Base-by-base conservation (phyloP, 2,797 vertebrate genomes). In the Micropoecilia bifurca region DNA sequence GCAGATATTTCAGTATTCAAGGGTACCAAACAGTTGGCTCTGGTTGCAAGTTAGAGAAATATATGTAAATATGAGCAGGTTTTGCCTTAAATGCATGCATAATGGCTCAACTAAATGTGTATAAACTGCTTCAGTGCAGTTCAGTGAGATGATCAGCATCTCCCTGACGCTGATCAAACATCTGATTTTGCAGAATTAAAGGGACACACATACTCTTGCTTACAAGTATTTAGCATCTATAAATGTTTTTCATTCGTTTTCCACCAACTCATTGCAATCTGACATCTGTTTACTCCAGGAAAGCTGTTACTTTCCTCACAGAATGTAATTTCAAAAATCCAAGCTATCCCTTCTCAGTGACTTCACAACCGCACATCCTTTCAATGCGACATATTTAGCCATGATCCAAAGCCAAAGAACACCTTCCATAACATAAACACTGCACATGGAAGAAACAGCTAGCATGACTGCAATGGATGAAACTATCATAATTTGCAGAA, bases 261-360 rank as follows among this genome's bases (percentile, higher is more conserved):
- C 59, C n/a, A 63, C 59, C 59, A 63, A 63, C 13, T 63, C 30
- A 63, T 63, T 33, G 30, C 59, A 63, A 63, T 63, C 59, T 63
- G 59, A 63, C 16, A 63, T 63, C 30, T 20, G 16, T 63, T 2
- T 63, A 33, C 30, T 63, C 30, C 30, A 36, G 30, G 30, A 33
- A 36, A 36, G 18, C 59, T 8, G 30, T 36, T 20, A 33, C 28
- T 63, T 30, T 63, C 33, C 59, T 33, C 59, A 20, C 14, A 33
- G 30, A 63, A 36, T 33, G 30, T 36, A 1, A 36, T 20, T 36
- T 36, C 16, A 18, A 63, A 63, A 63, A 63, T 33, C 59, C 59
- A 63, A 36, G 6, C 59, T 33, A 33, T 63, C 30, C 14, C 28
- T 36, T 36, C 5, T 33, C 30, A 63, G 14, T 30, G 14, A 18